Conservation (phyloP, 2,888 invertebrate genomes). For the Ochlodes sylvanus region DNA sequence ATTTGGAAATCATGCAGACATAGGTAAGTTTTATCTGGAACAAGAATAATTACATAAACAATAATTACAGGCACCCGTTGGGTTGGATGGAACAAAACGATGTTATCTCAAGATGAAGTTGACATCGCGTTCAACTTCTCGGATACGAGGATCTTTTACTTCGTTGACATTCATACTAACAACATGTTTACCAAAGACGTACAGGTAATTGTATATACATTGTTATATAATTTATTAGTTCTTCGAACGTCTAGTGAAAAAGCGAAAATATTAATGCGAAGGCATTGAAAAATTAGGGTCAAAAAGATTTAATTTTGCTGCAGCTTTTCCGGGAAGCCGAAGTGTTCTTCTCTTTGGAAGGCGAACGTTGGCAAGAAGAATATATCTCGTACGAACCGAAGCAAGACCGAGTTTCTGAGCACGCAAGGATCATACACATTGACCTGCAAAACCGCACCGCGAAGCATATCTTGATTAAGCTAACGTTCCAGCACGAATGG, state of each 20-base stretch:
- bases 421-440: slow-evolving; percentile 88
- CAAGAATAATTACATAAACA: not conserved
- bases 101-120: slow-evolving; percentile 85
- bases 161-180: slow-evolving; percentile 90
- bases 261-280: too few relatives aligned
- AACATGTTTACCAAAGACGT: slow-evolving; percentile 93
- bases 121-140: slow-evolving; percentile 93
- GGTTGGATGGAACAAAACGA: slow-evolving; percentile 94
- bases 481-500: slow-evolving; percentile 93
- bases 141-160: slow-evolving; percentile 89
- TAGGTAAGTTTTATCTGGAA: not conserved
- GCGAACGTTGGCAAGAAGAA: slow-evolving; percentile 89
- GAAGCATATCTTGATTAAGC: slow-evolving; percentile 89
- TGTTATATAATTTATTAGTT: not conserved
- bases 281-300: too few relatives aligned
- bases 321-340: slow-evolving; percentile 91
- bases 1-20: too few relatives aligned
- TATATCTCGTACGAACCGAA: slow-evolving; percentile 87
- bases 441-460: slow-evolving; percentile 90
- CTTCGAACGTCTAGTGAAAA: not conserved
- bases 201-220: slow-evolving; percentile 87
- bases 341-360: slow-evolving; percentile 92
- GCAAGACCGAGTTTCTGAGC: slow-evolving; percentile 82
- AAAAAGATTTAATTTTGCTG: not conserved
- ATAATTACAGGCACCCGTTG: slow-evolving; percentile 86